Percentiles rank a stretch among this genome's conserved stretches.
Evolutionary conservation across 53 echinoderm and acorn worm genomes (phyloP).

Genomic region (Echinarachnius parma): DNA sequence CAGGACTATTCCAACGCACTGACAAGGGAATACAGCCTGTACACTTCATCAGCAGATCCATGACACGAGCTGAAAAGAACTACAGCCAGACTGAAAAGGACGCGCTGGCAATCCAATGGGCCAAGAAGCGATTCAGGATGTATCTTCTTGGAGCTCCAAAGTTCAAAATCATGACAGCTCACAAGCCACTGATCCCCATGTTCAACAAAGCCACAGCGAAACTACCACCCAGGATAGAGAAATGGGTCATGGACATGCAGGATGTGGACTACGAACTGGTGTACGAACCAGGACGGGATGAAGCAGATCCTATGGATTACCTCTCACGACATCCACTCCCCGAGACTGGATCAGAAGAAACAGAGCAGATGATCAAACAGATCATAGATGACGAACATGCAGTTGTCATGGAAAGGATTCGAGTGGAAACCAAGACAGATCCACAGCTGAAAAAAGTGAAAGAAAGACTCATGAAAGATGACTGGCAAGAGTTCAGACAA

Average conservation of each 20-base stretch:
- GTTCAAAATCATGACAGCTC: constrained; percentile 31
- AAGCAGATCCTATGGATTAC: constrained; percentile 47
- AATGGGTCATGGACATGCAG: constrained; percentile 47
- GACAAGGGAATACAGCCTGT: constrained; percentile 41
- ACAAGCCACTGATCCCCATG: constrained; percentile 22
- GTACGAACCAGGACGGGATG: constrained; percentile 43
- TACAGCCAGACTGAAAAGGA: constrained; percentile 48
- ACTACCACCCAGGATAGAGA: constrained; percentile 47
- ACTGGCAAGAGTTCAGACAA: too few species aligned
- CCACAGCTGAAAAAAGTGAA: too few species aligned
- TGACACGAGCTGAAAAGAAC: constrained; percentile 31
- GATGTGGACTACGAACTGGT: constrained; percentile 45
- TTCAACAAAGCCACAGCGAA: constrained; percentile 46
- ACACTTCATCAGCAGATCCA: constrained; percentile 37
- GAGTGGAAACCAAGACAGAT: too few species aligned
- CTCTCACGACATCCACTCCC: constrained; percentile 53
- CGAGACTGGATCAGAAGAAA: constrained; percentile 25
- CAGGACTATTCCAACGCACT: constrained; percentile 42
- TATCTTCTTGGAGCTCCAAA: constrained; percentile 32
- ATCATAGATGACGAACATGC: too few species aligned
- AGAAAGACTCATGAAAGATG: too few species aligned
- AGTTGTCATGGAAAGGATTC: too few species aligned
- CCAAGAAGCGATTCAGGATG: constrained; percentile 31
- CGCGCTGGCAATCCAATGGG: constrained; percentile 31
- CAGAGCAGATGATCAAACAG: constrained; percentile 28